Percentiles rank a stretch among this genome's conserved stretches.
Evolutionary conservation across 2,888 invertebrate genomes (phyloP).

Genomic region (Thyatira batis): DNA sequence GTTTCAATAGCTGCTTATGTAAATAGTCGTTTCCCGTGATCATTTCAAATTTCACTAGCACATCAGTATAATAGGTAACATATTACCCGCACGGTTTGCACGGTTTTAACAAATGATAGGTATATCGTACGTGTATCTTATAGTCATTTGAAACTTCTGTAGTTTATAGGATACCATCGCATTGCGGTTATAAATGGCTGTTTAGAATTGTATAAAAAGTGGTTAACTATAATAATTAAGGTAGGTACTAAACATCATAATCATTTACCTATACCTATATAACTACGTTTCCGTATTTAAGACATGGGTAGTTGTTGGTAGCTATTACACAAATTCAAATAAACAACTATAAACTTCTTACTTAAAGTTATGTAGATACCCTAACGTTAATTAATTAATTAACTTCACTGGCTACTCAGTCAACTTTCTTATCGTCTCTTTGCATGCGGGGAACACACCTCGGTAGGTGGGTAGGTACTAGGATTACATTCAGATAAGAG

Average conservation of each 20-base stretch:
- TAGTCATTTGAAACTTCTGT: constrained; percentile 11
- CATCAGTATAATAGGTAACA: neutral
- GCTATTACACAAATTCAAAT: too few relatives aligned
- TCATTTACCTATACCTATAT: neutral
- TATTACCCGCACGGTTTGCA: neutral
- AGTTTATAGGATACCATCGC: neutral
- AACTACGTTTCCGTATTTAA: neutral
- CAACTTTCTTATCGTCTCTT: constrained; percentile 3
- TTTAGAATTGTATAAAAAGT: neutral
- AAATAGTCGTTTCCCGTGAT: neutral
- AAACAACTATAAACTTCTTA: neutral
- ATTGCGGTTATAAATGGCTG: too few relatives aligned
- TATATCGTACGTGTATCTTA: constrained; percentile 5
- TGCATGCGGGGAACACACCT: neutral
- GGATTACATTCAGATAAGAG: neutral
- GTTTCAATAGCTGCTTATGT: neutral
- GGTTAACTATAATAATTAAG: too few relatives aligned
- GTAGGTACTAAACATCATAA: too few relatives aligned
- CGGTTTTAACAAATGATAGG: neutral
- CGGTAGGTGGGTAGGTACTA: too few relatives aligned
- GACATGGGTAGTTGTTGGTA: neutral
- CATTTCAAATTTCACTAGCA: neutral
- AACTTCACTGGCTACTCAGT: neutral
- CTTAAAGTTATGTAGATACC: neutral
- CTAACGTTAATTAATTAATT: neutral